Evolutionary conservation across 2,888 invertebrate species (phyloP), one percentile per base, ranked within the genome.

Genomic region (Agrilus mali): DNA sequence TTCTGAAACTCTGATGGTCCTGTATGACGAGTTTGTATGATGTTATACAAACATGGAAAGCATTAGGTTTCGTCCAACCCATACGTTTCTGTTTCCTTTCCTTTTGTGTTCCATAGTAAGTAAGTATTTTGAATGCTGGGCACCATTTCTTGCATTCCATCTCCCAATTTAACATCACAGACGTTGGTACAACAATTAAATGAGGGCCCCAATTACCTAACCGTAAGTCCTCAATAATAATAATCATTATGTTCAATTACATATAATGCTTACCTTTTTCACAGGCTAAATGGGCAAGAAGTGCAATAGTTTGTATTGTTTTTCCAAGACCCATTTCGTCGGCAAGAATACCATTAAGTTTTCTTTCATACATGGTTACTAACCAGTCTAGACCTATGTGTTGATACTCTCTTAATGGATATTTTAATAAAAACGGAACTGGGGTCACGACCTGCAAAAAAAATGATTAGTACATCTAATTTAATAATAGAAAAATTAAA

Each of bases 131-230:
- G 66, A 98, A 94, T 41, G 90, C 93, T 1, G 98, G 98, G 67
- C 96, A 97, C 98, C 98, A 99, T 68, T 97, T 97, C 69, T 98
- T 97, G 62, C 95, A 88, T 69, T 98, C 98, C 90, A 97, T 93
- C 72, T 99, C 98, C 98, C 98, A 98, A 71, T 99, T 99, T 48
- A 98, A 76, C 86, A 98, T 95, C 40, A 99, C 97, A 52, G 96
- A 96, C 13, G 98, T 98, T 46, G 98, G 98, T 53, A 99, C 98
- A 49, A 98, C 88, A 53, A 98, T 94, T 17, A 98, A 75, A 75
- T 98, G 98, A 42, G 98, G 98, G 31, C 98, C 98, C 98, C 98
- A 99, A 63, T 92, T 84, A 53, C 74, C 77, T 67, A 60, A 53
- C 55, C 5, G 17, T 5, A 20, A 20, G 20, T 20, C 20, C 56